Base-by-base conservation (phyloP, 2,113 vertebrate genomes). In the Macrotis lagotis region DNA sequence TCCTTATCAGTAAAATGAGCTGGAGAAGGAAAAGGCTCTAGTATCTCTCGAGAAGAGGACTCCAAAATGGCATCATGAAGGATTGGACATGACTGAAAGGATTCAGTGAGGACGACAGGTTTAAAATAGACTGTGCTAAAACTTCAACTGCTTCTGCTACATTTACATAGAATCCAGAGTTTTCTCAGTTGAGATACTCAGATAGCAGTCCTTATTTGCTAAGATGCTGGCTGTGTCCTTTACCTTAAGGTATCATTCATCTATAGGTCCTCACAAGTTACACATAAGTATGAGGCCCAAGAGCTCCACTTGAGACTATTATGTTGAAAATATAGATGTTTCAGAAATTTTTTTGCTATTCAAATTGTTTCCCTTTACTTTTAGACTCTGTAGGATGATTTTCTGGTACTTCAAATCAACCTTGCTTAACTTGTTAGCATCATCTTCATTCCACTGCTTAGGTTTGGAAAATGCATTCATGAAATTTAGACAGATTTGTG, bases 331-430 rank as follows among this genome's bases (percentile, higher is more conserved):
- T 90, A 90, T 91, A 90, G 6, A 47, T 2, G 1, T 83, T 90
- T 89, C 91, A 51, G n/a, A 50, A 89, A n/a, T n/a, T 59, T 95
- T 92, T n/a, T 92, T 50, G 4, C 47, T 59, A 47, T 31, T 92
- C 90, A 66, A 0, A 91, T 55, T 59, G 3, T 49, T 11, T n/a
- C 95, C 94, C 93, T 93, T 90, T 94, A 28, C 91, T 94, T 96
- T 93, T 89, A 90, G 93, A 91, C 74, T 97, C 50, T 94, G 97
- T 37, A 37, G 97, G 96, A 97, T 96, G 93, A 91, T 89, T 66
- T 94, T 96, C 95, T 96, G 96, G 95, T 96, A 96, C 97, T 95
- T 92, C 92, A 96, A 94, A 53, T 51, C 47, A 95, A 96, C 92
- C 91, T 94, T 95, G n/a, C 92, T 91, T 90, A 95, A 89, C 90